These are phyloP conservation scores for Pseudomyrmex cubaensis DNA, from an alignment of 1,140 invertebrate genomes.

Conservation along the genomic window DNA sequence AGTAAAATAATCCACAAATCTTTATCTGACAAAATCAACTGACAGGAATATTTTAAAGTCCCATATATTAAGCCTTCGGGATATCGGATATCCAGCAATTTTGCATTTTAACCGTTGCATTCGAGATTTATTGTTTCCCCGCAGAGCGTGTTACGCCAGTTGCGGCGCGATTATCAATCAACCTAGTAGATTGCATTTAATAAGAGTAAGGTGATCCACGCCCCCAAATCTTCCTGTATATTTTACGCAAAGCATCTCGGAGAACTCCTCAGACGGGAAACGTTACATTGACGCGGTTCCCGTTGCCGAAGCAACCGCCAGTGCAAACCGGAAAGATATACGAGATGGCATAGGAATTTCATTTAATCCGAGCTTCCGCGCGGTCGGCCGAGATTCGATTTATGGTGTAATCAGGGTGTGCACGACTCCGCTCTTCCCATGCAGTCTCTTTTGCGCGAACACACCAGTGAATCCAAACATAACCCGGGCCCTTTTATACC, in stretches of 20 bases:
- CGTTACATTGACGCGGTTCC: conserved; percentile 68
- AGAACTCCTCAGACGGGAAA: conserved; percentile 59
- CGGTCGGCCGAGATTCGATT: conserved; percentile 83
- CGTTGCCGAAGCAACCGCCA: conserved; percentile 77
- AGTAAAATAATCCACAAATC: conserved; percentile 39
- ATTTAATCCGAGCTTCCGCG: conserved; percentile 81
- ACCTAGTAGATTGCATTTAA: conserved; percentile 53
- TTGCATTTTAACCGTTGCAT: conserved; percentile 48
- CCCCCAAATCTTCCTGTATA: conserved; percentile 51
- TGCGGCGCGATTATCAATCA: conserved; percentile 50
- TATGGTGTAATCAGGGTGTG: conserved; percentile 82
- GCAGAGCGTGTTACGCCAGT: conserved; percentile 28
- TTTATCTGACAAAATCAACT: conserved; percentile 43
- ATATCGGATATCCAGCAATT: conserved; percentile 60
- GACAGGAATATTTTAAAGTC: conserved; percentile 56
- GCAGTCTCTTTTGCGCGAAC: conserved; percentile 57
- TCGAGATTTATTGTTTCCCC: conserved; percentile 55
- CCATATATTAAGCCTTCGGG: conserved; percentile 55
- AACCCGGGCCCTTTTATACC: conserved; percentile 59
- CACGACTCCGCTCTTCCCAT: conserved; percentile 68
- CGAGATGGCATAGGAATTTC: conserved; percentile 83
- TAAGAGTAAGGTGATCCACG: conserved; percentile 58
- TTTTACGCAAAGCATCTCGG: conserved; percentile 45
- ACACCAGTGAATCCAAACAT: conserved; percentile 54
- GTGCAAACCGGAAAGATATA: conserved; percentile 81